Conservation (phyloP, 1,140 invertebrate species). For the Drosophila arawakana region DNA sequence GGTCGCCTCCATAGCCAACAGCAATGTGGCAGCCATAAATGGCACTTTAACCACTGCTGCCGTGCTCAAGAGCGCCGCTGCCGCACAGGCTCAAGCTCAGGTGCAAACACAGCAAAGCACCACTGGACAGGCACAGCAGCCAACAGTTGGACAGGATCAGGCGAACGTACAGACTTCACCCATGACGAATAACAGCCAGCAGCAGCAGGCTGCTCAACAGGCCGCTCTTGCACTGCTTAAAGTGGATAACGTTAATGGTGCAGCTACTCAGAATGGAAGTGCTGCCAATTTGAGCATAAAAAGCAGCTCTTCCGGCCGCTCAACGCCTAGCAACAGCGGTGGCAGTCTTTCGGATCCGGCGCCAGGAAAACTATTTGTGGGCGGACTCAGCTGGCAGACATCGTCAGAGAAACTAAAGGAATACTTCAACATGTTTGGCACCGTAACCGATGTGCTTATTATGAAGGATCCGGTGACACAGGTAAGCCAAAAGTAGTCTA, state of each 20-base stretch:
- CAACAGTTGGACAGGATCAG: constrained; percentile 60
- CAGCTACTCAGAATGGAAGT: constrained; percentile 50
- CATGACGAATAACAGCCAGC: constrained; percentile 37
- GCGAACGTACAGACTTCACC: constrained; percentile 48
- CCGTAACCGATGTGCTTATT: constrained; percentile 95
- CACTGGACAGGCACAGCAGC: constrained; percentile 33
- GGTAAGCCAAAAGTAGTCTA: constrained; percentile 86
- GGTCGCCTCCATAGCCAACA: constrained; percentile 86
- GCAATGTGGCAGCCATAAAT: constrained; percentile 79
- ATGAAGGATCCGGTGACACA: constrained; percentile 97
- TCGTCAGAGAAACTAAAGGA: constrained; percentile 95
- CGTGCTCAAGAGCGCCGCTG: constrained; percentile 74
- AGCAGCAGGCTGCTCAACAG: constrained; percentile 74
- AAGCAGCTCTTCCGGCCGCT: constrained; percentile 88
- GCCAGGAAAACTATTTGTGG: constrained; percentile 95
- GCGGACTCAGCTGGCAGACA: constrained; percentile 96
- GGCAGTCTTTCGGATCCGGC: constrained; percentile 88
- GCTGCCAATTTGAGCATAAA: constrained; percentile 64
- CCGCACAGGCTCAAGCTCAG: constrained; percentile 55
- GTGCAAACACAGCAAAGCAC: constrained; percentile 52
- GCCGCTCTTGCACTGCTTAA: constrained; percentile 73
- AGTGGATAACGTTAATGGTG: constrained; percentile 62
- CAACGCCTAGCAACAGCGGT: constrained; percentile 87
- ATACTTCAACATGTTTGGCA: constrained; percentile 96
- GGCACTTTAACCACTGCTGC: constrained; percentile 75